Base-by-base conservation (phyloP, 2,113 vertebrate genomes). In the Chascanopsetta lugubris region DNA sequence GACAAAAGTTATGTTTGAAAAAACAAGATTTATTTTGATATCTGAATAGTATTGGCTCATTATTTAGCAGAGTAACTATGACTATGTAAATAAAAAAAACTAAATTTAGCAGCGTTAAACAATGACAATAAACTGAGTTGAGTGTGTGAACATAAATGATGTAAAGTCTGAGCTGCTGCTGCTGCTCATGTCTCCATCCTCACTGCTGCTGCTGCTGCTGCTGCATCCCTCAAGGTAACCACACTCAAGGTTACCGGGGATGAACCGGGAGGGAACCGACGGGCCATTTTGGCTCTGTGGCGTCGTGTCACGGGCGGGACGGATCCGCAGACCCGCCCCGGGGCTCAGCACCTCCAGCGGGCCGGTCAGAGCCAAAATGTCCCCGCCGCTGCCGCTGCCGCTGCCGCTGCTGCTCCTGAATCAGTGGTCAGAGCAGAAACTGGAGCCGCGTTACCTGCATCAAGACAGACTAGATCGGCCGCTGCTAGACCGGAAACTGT, bases 301-400 rank as follows among this genome's bases (percentile, higher is more conserved):
- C n/a, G 63, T 60, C 38, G 38, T 26, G 5, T 32, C 24, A 21
- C 17, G 21, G 56, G 58, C 63, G 25, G 56, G 58, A 24, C 38
- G 27, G 54, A 58, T 62, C 67, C 24, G 54, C 34, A 34, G 77
- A 70, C 47, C 80, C 84, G 69, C 74, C 80, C 74, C 83, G 50
- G 73, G 47, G n/a, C 55, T 78, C 49, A 21, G 42, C 74, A 42
- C 20, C 48, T 18, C 48, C 57, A 34, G 58, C 56, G 27, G 67
- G 62, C 55, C 47, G 20, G 21, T 17, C 58, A 21, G 86, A 89
- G 80, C 83, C 88, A 87, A 86, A 69, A 91, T 90, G 86, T 89
- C 61, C 61, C 36, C 15, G 65, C 45, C 29, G 47, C 60, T 32
- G 40, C 79, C 4, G 79, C 70, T 40, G 76, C 49, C 66, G 76